A percentile compares a stretch with the other conserved stretches of the same genome.
These are phyloP conservation scores for Panurus biarmicus DNA, from an alignment of 2,113 vertebrate genomes.

Conservation along the genomic window DNA sequence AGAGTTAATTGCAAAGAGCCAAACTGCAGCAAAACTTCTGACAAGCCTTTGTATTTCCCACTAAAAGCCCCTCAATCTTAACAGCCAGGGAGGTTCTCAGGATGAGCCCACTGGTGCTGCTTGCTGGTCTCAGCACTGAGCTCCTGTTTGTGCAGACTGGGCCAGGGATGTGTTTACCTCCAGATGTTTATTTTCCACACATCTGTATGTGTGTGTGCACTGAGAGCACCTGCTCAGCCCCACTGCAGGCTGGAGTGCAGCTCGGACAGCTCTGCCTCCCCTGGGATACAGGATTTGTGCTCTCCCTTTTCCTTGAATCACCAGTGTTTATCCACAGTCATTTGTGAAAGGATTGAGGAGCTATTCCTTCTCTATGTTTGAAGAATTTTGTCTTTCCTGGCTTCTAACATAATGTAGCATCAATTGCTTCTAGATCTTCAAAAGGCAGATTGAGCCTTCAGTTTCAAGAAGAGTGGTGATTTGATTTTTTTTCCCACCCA, in stretches of 20 bases:
- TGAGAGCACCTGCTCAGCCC: background rate
- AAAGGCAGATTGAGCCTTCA: background rate
- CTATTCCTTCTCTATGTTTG: background rate
- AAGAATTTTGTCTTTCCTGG: background rate
- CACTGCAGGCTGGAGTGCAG: background rate
- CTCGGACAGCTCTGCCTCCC: background rate
- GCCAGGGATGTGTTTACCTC: rapidly evolving
- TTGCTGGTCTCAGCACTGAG: background rate
- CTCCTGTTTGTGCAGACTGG: background rate
- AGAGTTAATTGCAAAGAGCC: background rate
- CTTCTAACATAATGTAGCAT: background rate
- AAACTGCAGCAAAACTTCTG: background rate
- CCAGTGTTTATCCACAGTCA: background rate
- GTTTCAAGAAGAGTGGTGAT: background rate
- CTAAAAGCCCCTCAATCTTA: background rate
- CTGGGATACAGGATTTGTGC: background rate
- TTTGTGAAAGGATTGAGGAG: background rate
- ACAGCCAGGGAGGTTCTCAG: background rate
- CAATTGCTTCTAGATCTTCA: background rate
- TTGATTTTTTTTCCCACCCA: background rate
- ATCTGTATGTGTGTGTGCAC: rapidly evolving
- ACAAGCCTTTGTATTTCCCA: background rate
- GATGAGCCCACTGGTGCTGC: background rate
- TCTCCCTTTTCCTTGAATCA: background rate
- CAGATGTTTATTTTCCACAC: rapidly evolving